phyloP scores from a whole-genome alignment of 2,113 vertebrate species.

The Scophthalmus maximus region DNA sequence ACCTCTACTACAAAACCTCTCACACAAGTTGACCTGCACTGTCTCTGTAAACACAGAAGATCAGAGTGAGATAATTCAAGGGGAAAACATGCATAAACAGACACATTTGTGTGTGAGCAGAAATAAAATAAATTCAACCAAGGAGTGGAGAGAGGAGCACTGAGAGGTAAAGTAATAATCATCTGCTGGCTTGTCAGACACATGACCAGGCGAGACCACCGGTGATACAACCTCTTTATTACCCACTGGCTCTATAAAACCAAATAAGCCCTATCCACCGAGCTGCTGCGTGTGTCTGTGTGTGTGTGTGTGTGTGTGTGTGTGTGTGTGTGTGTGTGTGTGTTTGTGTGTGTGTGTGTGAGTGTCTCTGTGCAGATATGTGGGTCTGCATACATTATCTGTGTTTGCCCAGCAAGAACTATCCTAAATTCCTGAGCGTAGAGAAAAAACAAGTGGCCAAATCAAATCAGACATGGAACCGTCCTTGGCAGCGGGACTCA shows the following conservation, averaged over 20 bases:
- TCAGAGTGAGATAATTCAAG: constrained; percentile 23
- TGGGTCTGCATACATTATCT: no score
- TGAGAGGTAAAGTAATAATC: constrained; percentile 68
- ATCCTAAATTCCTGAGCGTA: constrained; percentile 13
- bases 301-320: constrained; percentile 1
- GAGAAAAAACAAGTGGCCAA: constrained; percentile 32
- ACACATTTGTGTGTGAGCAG: constrained; percentile 28
- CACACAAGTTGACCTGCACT: constrained; percentile 36
- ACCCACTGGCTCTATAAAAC: constrained; percentile 60
- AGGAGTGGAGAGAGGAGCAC: constrained; percentile 13
- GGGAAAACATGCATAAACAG: constrained; percentile 16
- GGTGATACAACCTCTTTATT: constrained; percentile 60
- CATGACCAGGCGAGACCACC: constrained; percentile 31
- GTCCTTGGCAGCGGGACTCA: constrained; percentile 15
- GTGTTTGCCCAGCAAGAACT: constrained; percentile 3
- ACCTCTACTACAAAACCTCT: constrained; percentile 47
- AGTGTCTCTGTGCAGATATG: no score
- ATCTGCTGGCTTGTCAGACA: constrained; percentile 52
- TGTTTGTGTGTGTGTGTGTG: not conserved
- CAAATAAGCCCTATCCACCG: constrained; percentile 54
- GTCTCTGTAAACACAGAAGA: constrained; percentile 39
- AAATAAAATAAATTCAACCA: constrained; percentile 39
- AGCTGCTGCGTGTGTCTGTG: constrained; percentile 4
- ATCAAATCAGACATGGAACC: constrained; percentile 44
- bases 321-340: not conserved